Evolutionary conservation across 2,888 invertebrate species (phyloP).

Genomic region (Clusia tigrina): DNA sequence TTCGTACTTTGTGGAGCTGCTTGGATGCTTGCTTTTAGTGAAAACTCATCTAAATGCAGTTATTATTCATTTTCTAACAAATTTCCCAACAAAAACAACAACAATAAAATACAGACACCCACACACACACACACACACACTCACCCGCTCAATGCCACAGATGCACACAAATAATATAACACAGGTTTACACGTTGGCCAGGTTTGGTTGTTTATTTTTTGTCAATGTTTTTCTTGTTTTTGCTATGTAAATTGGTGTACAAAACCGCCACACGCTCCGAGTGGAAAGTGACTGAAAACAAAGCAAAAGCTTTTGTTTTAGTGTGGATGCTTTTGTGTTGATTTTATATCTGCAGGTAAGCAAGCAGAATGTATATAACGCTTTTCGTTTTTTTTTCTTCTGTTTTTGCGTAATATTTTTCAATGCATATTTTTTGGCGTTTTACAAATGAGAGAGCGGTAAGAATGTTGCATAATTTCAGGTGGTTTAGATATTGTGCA

Average conservation of each 20-base stretch:
- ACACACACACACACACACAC: conserved; percentile 1
- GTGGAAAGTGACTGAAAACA: too few relatives aligned
- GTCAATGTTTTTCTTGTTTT: not conserved
- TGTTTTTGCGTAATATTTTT: not conserved
- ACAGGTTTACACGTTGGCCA: conserved; percentile 2
- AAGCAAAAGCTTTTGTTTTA: too few relatives aligned
- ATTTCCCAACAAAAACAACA: conserved; percentile 12
- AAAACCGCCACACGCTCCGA: too few relatives aligned
- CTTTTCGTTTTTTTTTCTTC: not conserved
- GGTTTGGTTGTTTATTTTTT: conserved; percentile 5
- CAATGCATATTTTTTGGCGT: not conserved
- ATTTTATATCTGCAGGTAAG: not conserved
- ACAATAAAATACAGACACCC: too few relatives aligned
- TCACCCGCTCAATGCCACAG: not conserved
- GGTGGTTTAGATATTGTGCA: not conserved
- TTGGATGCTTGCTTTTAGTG: not conserved
- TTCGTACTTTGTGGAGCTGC: not conserved
- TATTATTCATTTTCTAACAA: conserved; percentile 30
- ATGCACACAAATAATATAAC: not conserved
- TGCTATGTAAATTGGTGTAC: too few relatives aligned
- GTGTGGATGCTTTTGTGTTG: too few relatives aligned
- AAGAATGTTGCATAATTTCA: not conserved
- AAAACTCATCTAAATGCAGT: conserved; percentile 29
- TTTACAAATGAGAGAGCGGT: conserved; percentile 4
- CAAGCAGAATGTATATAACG: too few relatives aligned